Evolutionary conservation across 2,888 invertebrate genomes (phyloP), one percentile per base, ranked within the genome.

Genomic region (Drosophila helvetica): DNA sequence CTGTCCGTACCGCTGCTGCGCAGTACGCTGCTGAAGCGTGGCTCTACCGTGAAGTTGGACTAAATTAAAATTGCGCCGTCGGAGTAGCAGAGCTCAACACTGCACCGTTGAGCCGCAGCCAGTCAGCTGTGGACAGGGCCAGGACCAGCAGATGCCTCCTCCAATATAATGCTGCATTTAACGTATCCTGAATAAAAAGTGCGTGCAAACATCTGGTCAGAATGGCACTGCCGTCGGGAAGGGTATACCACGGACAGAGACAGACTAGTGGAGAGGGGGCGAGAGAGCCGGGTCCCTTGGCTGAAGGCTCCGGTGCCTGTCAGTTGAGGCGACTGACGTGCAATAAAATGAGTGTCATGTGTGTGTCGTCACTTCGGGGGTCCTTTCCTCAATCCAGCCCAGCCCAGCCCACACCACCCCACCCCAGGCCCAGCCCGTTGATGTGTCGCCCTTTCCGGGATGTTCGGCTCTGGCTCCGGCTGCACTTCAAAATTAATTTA

Each of bases 341-440:
- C 87, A 85, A 85, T 85, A 87, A 85, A 88, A 85, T 85, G 86
- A 84, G 84, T 86, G 77, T 87, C 83, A 82, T 87, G 64, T 86
- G 61, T 62, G 64, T 68, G 56, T 64, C 58, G 43, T 46, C 60
- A 59, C 69, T 61, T 17, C 18, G 48, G 30, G 33, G 30, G 4
- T 42, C 38, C 53, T 33, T 17, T 25, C 33, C 10, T 48, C 42
- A 43, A 8, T 5, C 27, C 15, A 18, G 42, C 15, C 42, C 45
- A 9, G 10, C 33, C 33, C 33, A 38, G 5, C 15, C n/a, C n/a
- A n/a, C n/a, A n/a, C n/a, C n/a, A n/a, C n/a, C 33, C 12, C 22
- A 22, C 4, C 22, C 22, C 0, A 27, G 18, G 15, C 17, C 33
- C 54, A 47, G 33, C 46, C 57, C 67, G 67, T 68, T 78, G 69